phyloP scores from a whole-genome alignment of 2,113 vertebrate genomes.

The Rhinoderma darwinii region DNA sequence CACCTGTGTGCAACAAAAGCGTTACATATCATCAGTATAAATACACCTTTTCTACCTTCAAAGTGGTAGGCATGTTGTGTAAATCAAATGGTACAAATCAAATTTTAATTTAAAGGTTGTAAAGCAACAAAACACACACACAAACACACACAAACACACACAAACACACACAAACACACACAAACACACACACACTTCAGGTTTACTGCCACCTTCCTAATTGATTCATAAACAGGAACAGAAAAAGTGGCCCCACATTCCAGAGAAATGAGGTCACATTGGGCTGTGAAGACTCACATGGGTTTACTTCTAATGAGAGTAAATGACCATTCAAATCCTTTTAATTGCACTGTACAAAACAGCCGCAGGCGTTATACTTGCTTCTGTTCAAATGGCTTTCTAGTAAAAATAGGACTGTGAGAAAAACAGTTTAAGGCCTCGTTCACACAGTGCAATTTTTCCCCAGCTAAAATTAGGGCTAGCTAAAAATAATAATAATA shows the following conservation, averaged over 20 bases:
- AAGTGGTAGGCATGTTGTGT: no score
- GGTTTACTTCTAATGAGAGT: constrained; percentile 18
- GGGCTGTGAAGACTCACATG: constrained; percentile 56
- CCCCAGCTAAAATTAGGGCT: neutral
- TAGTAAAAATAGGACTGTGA: constrained; percentile 20
- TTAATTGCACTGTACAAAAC: constrained; percentile 24
- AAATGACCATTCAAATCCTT: constrained; percentile 43
- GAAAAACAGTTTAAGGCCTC: neutral
- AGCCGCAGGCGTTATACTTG: neutral
- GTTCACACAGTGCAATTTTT: neutral
- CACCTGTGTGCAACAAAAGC: no score
- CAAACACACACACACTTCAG: neutral
- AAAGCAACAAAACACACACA: no score
- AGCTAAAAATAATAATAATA: no score
- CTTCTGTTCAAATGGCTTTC: neutral
- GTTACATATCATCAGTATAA: no score
- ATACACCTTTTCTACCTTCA: no score
- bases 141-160: no score
- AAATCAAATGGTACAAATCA: no score
- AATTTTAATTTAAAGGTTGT: no score
- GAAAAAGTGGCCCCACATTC: constrained; percentile 48
- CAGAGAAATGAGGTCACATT: constrained; percentile 55
- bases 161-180: no score
- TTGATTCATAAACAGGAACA: constrained; percentile 61
- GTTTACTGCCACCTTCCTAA: constrained; percentile 45